These are phyloP conservation scores for Yponomeuta sedellus DNA, from an alignment of 2,888 invertebrate genomes.

Conservation along the genomic window DNA sequence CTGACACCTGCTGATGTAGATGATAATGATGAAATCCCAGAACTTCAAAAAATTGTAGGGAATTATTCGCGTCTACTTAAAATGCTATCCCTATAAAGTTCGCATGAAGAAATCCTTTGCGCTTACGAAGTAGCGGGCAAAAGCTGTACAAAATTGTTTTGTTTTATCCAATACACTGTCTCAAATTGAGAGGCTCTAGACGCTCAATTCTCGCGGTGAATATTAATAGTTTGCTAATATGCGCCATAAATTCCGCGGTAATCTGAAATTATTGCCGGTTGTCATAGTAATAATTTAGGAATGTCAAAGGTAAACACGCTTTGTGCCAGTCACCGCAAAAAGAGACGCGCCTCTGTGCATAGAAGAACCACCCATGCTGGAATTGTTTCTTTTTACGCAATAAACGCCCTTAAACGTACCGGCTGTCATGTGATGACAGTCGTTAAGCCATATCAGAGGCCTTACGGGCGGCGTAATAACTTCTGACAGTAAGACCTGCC, in stretches of 20 bases:
- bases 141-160: background rate
- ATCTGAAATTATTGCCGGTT: constrained; percentile 23
- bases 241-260: constrained; percentile 31
- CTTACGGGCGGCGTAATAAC: too few relatives aligned
- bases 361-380: background rate
- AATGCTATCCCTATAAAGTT: too few relatives aligned
- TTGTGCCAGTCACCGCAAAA: background rate
- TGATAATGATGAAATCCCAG: too few relatives aligned
- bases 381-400: background rate
- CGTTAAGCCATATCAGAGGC: too few relatives aligned
- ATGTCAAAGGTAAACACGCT: constrained; percentile 3
- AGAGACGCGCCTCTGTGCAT: background rate
- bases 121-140: background rate
- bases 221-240: constrained; percentile 20
- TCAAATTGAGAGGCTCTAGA: background rate
- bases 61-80: too few relatives aligned
- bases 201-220: background rate
- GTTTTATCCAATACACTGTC: too few relatives aligned
- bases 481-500: too few relatives aligned
- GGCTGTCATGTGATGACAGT: too few relatives aligned
- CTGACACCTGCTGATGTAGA: too few relatives aligned
- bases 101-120: too few relatives aligned
- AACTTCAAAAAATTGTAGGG: too few relatives aligned
- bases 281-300: constrained; percentile 2
- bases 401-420: too few relatives aligned